A percentile compares a stretch with the other conserved stretches of the same genome.
phyloP scores from a whole-genome alignment of 2,113 vertebrate genomes.

The Tragelaphus strepsiceros region DNA sequence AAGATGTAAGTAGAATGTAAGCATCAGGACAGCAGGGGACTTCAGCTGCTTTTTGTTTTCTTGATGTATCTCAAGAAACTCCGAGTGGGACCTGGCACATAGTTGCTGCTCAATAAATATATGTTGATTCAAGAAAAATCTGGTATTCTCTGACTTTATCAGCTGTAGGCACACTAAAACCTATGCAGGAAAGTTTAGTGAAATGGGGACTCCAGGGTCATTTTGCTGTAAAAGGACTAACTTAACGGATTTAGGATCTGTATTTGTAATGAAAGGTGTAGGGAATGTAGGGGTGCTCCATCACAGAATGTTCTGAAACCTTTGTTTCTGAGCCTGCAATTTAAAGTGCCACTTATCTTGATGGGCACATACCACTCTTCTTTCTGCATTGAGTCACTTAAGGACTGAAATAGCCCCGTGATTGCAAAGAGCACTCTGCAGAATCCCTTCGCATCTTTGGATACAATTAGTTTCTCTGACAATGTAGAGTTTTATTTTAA shows the following conservation, averaged over 20 bases:
- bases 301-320: slow-evolving; percentile 20
- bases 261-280: background rate
- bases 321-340: background rate
- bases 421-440: background rate
- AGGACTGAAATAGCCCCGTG: background rate
- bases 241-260: slow-evolving; percentile 14
- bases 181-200: background rate
- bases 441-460: background rate
- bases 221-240: background rate
- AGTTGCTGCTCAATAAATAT: background rate
- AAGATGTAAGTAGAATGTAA: background rate
- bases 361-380: slow-evolving; percentile 13
- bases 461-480: slow-evolving; percentile 23
- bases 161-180: background rate
- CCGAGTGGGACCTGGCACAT: background rate
- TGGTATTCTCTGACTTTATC: background rate
- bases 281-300: background rate
- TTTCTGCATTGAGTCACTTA: background rate
- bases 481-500: background rate
- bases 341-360: slow-evolving; percentile 49
- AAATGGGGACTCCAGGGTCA: background rate
- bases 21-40: background rate
- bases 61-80: background rate
- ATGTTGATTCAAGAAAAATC: background rate
- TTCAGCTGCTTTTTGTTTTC: background rate